Evolutionary conservation across 2,797 vertebrate species (phyloP).

Genomic region (Acridotheres tristis): DNA sequence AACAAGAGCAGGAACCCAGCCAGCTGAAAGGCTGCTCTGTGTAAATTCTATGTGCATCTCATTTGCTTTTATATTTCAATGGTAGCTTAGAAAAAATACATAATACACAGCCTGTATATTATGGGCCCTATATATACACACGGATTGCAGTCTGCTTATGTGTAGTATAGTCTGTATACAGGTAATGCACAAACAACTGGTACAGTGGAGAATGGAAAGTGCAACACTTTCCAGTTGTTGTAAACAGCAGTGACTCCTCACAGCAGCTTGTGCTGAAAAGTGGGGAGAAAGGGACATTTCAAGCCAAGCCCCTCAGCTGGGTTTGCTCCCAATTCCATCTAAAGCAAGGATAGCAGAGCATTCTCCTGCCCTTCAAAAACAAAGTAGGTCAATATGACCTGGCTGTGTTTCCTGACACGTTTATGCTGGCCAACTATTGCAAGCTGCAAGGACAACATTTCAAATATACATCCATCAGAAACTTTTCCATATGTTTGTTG

Average conservation of each 20-base stretch:
- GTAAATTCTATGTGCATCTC: background rate
- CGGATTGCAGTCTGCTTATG: too few relatives aligned
- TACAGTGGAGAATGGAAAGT: background rate
- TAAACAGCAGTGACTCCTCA: background rate
- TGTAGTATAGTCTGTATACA: background rate
- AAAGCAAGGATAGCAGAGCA: background rate
- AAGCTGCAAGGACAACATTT: background rate
- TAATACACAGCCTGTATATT: background rate
- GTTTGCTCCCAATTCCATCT: background rate
- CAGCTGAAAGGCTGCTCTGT: background rate
- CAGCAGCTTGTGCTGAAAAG: background rate
- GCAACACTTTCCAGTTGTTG: background rate
- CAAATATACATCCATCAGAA: background rate
- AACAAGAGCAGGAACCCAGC: background rate
- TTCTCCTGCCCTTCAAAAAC: background rate
- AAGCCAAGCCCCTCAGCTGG: background rate
- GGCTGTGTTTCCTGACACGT: background rate
- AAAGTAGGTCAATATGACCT: slow-evolving; percentile 15
- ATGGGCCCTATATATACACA: background rate
- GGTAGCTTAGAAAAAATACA: background rate
- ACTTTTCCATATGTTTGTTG: background rate
- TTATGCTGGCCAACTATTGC: background rate
- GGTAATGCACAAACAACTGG: background rate
- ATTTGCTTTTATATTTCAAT: background rate
- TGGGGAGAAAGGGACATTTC: background rate